Evolutionary conservation across 2,888 invertebrate species (phyloP).

Genomic region (Drosophila picticornis): DNA sequence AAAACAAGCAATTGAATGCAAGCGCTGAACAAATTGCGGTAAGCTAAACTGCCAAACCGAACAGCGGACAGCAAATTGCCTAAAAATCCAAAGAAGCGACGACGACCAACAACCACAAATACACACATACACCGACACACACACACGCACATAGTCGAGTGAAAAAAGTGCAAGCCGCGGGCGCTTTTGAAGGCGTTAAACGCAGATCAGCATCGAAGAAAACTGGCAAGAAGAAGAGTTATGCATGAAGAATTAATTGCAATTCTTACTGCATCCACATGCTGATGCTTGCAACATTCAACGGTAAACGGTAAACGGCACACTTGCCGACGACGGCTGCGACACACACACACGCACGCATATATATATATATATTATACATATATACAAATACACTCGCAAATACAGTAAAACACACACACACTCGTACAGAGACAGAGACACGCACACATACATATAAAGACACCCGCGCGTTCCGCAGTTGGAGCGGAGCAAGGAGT

Average conservation of each 20-base stretch:
- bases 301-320: conserved; percentile 47
- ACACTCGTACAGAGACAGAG: conserved; percentile 28
- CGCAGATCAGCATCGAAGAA: conserved; percentile 47
- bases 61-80: conserved; percentile 54
- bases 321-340: conserved; percentile 58
- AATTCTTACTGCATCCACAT: conserved; percentile 44
- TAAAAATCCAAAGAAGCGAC: conserved; percentile 67
- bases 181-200: conserved; percentile 62
- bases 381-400: conserved; percentile 25
- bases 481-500: conserved; percentile 35
- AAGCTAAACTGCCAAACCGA: conserved; percentile 58
- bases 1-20: conserved; percentile 52
- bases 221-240: conserved; percentile 29
- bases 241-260: conserved; percentile 61
- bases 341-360: conserved; percentile 29
- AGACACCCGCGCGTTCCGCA: conserved; percentile 47
- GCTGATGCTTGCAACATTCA: conserved; percentile 58
- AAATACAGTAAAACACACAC: conserved; percentile 43
- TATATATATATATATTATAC: conserved; percentile 27
- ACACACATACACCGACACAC: conserved; percentile 38
- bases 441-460: conserved; percentile 21
- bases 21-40: conserved; percentile 60
- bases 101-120: conserved; percentile 52
- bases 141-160: conserved; percentile 55
- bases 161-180: conserved; percentile 72